These are phyloP conservation scores for Megaustenia siamemsis DNA, from an alignment of 2,888 invertebrate genomes.

Conservation along the genomic window DNA sequence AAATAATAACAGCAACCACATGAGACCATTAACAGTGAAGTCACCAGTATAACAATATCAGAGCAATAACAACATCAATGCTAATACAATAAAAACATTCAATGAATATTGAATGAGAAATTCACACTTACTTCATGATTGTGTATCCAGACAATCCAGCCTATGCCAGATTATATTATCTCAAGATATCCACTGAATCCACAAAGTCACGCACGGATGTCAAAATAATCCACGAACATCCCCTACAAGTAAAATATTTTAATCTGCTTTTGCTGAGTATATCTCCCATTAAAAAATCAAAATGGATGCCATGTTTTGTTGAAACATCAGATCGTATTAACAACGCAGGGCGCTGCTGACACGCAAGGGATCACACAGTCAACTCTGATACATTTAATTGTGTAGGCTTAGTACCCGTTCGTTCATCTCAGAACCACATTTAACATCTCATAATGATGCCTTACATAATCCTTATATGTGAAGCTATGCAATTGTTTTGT, in stretches of 20 bases:
- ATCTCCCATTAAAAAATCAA: background rate
- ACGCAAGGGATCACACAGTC: too few species aligned
- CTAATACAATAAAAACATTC: too few species aligned
- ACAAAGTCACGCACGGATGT: background rate
- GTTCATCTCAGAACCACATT: background rate
- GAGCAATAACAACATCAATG: too few species aligned
- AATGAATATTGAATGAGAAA: too few species aligned
- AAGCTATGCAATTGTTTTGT: too few species aligned
- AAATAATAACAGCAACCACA: too few species aligned
- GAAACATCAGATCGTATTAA: background rate
- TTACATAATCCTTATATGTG: too few species aligned
- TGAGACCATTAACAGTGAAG: too few species aligned
- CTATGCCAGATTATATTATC: background rate
- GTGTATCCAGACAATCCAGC: background rate
- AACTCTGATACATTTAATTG: too few species aligned
- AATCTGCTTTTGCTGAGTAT: background rate
- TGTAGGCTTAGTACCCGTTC: too few species aligned
- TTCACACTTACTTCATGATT: slow-evolving; percentile 3
- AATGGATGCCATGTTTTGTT: background rate
- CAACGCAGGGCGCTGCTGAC: background rate
- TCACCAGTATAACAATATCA: too few species aligned
- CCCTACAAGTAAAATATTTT: background rate
- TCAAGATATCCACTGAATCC: background rate
- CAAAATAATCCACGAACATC: background rate
- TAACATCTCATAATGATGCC: background rate